Base-by-base conservation (phyloP, 2,888 invertebrate genomes). In the Dolomedes plantarius region DNA sequence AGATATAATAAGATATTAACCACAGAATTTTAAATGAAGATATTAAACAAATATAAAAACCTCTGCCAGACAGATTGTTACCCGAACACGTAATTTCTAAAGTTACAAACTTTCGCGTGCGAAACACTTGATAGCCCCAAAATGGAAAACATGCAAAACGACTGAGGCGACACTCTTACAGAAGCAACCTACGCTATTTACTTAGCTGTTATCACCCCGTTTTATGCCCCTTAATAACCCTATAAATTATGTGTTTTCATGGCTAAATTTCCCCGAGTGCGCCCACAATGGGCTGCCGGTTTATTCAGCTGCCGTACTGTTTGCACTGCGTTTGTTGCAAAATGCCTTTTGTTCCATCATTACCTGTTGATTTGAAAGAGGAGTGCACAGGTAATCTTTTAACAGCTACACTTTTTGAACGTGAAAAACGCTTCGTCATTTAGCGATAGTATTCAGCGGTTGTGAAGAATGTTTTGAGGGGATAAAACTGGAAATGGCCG, bases 211-310 rank as follows among this genome's bases (percentile, higher is more conserved):
- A 56, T 23, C 56, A 23, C 56, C 56, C 1, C 11, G 56, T 11
- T 56, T 1, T 56, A 23, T 23, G 23, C 23, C 23, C 19, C 56
- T 56, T 56, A 56, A 56, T 56, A 56, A 56, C 56, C 19, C 56
- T 23, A 56, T 56, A 56, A 56, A 56, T 56, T 16, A 56, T 56
- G 23, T 56, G 56, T 56, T 56, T 36, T 56, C 23, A 23, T 6
- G 19, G 11, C 23, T 23, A 56, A 56, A 56, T 56, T 56, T 56
- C 23, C 56, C 56, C 56, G 56, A 56, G 56, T 56, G 56, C 13
- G 1, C 56, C 11, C 23, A 56, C 56, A 56, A 56, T 56, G 11
- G 56, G 56, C 5, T 11, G 5, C 56, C 11, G 23, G 23, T 56
- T 56, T 56, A 11, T 56, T 56, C 56, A 56, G 56, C 56, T 23